phyloP scores from a whole-genome alignment of 1,140 invertebrate genomes.

The Acromyrmex charruanus region DNA sequence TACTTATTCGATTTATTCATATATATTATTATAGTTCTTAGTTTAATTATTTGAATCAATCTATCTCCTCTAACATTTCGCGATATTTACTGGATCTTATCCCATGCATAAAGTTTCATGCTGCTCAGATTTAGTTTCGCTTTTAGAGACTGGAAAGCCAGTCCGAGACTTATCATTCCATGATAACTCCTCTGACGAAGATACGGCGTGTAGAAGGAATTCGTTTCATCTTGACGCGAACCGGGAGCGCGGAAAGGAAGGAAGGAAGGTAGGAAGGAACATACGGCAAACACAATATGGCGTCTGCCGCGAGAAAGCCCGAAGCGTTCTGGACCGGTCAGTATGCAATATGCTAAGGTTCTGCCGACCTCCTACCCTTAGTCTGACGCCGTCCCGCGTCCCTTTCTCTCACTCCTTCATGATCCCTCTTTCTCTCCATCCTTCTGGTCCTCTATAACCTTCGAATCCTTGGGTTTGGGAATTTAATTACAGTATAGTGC shows the following conservation, averaged over 20 bases:
- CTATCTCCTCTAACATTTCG: not conserved
- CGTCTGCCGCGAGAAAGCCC: conserved; percentile 78
- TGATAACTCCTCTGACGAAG: conserved; percentile 54
- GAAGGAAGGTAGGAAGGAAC: conserved; percentile 79
- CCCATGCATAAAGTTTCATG: conserved; percentile 4
- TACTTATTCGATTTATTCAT: too few species aligned
- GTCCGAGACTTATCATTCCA: conserved; percentile 49
- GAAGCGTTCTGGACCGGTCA: conserved; percentile 81
- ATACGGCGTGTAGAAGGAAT: conserved; percentile 69
- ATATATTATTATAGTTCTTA: not conserved
- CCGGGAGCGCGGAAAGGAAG: conserved; percentile 54
- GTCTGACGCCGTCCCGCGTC: conserved; percentile 64
- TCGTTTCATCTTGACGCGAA: conserved; percentile 72
- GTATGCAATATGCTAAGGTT: conserved; percentile 86
- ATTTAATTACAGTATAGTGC: conserved; percentile 87
- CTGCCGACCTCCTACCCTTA: conserved; percentile 58
- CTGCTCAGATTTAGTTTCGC: conserved; percentile 23
- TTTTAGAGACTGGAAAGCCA: conserved; percentile 26
- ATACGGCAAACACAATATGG: conserved; percentile 85
- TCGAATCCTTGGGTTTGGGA: conserved; percentile 86
- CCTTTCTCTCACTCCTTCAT: conserved; percentile 51
- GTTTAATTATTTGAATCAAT: not conserved
- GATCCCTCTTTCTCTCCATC: conserved; percentile 53
- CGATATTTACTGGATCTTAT: not conserved
- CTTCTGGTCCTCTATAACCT: conserved; percentile 77